These are phyloP conservation scores for Schmidtea mediterranea DNA, from an alignment of 1,140 invertebrate genomes.

Conservation along the genomic window DNA sequence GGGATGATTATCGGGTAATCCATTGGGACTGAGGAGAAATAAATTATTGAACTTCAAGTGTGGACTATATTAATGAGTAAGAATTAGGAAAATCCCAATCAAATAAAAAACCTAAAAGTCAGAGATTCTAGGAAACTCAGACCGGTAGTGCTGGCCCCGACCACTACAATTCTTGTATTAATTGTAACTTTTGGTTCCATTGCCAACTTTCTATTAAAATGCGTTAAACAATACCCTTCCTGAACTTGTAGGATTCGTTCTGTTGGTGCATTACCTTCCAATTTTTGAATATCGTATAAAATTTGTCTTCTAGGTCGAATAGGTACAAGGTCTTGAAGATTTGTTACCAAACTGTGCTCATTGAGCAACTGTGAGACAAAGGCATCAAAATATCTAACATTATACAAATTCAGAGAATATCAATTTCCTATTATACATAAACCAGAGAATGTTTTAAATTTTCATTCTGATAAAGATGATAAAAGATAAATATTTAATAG, in stretches of 20 bases:
- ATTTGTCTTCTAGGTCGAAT: constrained; percentile 22
- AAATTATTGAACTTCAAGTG: constrained; percentile 27
- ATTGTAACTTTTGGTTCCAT: constrained; percentile 27
- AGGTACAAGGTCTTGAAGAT: constrained; percentile 22
- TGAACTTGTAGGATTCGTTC: constrained; percentile 17
- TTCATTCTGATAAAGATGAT: too few relatives aligned
- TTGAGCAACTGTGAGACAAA: constrained; percentile 12
- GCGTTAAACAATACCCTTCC: constrained; percentile 19
- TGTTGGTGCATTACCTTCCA: constrained; percentile 23
- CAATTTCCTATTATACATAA: too few relatives aligned
- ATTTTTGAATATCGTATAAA: constrained; percentile 16
- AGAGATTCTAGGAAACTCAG: constrained; percentile 39
- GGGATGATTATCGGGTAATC: constrained; percentile 31
- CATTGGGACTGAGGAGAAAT: constrained; percentile 36
- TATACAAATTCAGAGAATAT: too few relatives aligned
- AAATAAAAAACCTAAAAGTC: constrained; percentile 31
- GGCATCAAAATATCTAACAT: too few relatives aligned
- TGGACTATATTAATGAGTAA: constrained; percentile 14
- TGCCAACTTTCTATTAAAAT: constrained; percentile 25
- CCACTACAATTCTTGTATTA: constrained; percentile 38
- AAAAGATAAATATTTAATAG: too few relatives aligned
- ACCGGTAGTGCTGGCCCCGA: constrained; percentile 42
- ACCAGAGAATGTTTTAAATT: too few relatives aligned
- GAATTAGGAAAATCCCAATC: neutral
- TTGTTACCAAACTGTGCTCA: constrained; percentile 18